Percentiles rank a stretch among this genome's conserved stretches.
These are phyloP conservation scores for Malaclemys terrapin DNA, from an alignment of 2,113 vertebrate species.

Conservation along the genomic window DNA sequence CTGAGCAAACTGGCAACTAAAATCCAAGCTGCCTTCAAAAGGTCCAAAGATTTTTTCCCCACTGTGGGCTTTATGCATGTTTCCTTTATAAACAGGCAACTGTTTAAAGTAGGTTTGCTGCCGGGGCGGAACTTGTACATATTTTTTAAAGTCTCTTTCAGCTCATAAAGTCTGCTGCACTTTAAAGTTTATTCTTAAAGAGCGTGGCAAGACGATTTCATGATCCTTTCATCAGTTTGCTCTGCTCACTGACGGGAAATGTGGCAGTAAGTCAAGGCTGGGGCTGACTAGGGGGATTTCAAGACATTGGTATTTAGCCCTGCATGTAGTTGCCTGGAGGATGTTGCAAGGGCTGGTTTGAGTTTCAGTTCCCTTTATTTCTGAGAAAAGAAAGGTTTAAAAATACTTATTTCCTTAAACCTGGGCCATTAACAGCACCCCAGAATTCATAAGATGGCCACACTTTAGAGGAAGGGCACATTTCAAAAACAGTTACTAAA, in stretches of 20 bases:
- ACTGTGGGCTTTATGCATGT: not conserved
- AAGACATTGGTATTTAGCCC: not conserved
- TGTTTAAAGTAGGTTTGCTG: not conserved
- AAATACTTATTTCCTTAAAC: rapidly evolving
- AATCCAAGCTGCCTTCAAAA: not conserved
- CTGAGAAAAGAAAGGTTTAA: not conserved
- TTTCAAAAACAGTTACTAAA: too few relatives aligned
- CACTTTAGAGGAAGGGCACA: not conserved
- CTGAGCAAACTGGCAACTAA: not conserved
- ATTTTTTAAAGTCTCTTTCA: not conserved
- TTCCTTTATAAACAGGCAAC: not conserved
- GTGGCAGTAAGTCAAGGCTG: not conserved
- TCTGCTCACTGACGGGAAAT: not conserved
- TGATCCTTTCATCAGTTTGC: not conserved
- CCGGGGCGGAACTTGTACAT: not conserved
- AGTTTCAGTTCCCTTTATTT: slow-evolving; percentile 29
- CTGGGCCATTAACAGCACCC: rapidly evolving
- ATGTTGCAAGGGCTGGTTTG: not conserved
- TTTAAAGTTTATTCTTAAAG: not conserved
- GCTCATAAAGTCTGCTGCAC: not conserved
- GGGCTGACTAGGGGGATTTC: not conserved
- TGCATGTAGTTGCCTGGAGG: not conserved
- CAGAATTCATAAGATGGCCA: not conserved
- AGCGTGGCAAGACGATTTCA: not conserved
- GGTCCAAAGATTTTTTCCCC: not conserved